These are phyloP conservation scores for Tinea semifulvella DNA, from an alignment of 2,888 invertebrate species.

Conservation along the genomic window DNA sequence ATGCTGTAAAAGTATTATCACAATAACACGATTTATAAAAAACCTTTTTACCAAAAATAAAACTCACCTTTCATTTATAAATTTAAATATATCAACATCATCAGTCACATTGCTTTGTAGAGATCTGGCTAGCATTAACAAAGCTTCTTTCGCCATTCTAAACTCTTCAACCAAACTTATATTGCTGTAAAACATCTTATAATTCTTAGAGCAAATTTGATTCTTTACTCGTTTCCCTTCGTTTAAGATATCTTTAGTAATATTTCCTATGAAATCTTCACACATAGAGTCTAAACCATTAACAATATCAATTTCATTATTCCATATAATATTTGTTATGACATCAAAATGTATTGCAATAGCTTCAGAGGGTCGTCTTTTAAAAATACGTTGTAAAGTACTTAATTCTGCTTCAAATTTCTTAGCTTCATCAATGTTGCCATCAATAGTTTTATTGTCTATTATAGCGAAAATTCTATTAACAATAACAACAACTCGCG, in stretches of 20 bases:
- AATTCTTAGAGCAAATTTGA: slow-evolving; percentile 43
- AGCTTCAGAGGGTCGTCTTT: slow-evolving; percentile 37
- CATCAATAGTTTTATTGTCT: slow-evolving; percentile 22
- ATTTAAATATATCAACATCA: slow-evolving; percentile 30
- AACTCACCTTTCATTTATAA: slow-evolving; percentile 39
- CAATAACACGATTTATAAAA: too few species aligned
- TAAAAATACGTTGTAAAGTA: slow-evolving; percentile 36
- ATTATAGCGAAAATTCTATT: slow-evolving; percentile 36
- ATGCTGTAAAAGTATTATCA: too few species aligned
- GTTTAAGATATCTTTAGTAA: slow-evolving; percentile 33
- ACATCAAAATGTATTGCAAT: slow-evolving; percentile 45
- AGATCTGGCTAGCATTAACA: slow-evolving; percentile 30
- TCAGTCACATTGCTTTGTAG: slow-evolving; percentile 25
- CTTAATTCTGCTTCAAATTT: slow-evolving; percentile 29
- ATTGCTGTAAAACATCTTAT: slow-evolving; percentile 32
- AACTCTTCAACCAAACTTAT: slow-evolving; percentile 32
- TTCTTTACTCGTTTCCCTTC: slow-evolving; percentile 33
- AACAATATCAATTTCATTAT: slow-evolving; percentile 28
- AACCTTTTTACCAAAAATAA: not conserved
- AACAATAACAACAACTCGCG: slow-evolving; percentile 37
- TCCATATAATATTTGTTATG: slow-evolving; percentile 40
- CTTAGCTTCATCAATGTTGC: slow-evolving; percentile 27
- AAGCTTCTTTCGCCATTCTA: slow-evolving; percentile 28
- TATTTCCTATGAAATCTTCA: slow-evolving; percentile 31
- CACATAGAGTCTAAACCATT: slow-evolving; percentile 35